Evolutionary conservation across 1,140 invertebrate species (phyloP).

Genomic region (Procambarus clarkii): DNA sequence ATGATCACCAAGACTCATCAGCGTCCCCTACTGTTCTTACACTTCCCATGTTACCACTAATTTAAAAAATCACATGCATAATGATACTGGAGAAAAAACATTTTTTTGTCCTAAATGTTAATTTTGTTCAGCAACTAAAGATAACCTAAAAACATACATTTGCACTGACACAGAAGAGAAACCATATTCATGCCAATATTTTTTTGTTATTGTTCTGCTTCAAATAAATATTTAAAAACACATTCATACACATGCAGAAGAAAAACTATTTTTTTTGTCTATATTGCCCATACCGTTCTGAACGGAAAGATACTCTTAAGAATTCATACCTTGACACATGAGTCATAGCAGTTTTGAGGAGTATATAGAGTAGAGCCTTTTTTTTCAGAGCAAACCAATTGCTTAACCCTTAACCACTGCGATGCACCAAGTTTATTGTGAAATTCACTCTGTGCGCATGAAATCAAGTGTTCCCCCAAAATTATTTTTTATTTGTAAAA

Average conservation of each 20-base stretch:
- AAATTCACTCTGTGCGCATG: no score
- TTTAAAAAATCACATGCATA: slow-evolving; percentile 41
- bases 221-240: slow-evolving; percentile 43
- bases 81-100: slow-evolving; percentile 51
- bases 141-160: slow-evolving; percentile 4
- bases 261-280: slow-evolving; percentile 77
- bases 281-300: slow-evolving; percentile 79
- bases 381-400: no score
- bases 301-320: slow-evolving; percentile 77
- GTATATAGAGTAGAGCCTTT: background rate
- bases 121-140: slow-evolving; percentile 29
- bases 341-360: background rate
- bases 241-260: slow-evolving; percentile 77
- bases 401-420: no score
- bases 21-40: slow-evolving; percentile 45
- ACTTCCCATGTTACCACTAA: slow-evolving; percentile 23
- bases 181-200: background rate
- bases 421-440: no score
- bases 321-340: slow-evolving; percentile 2
- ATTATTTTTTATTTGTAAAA: no score
- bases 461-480: no score
- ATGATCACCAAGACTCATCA: slow-evolving; percentile 25
- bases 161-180: slow-evolving; percentile 1
- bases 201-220: background rate
- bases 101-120: slow-evolving; percentile 19